A percentile compares a stretch with the other conserved stretches of the same genome.
Evolutionary conservation across 2,797 vertebrate genomes (phyloP).

Genomic region (Chanos chanos): DNA sequence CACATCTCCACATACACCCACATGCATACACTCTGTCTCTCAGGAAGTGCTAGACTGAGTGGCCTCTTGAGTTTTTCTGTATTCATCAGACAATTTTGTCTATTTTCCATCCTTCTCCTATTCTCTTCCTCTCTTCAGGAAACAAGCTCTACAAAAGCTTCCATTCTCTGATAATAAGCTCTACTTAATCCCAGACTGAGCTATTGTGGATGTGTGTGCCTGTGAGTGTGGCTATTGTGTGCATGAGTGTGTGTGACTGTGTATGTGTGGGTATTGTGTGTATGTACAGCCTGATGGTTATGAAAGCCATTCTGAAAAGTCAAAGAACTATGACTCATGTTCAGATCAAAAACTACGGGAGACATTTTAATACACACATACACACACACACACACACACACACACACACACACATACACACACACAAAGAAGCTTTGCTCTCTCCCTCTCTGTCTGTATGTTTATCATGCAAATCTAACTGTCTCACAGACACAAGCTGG

Average conservation of each 20-base stretch:
- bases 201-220: constrained; percentile 16
- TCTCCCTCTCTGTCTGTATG: not conserved
- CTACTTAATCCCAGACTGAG: constrained; percentile 14
- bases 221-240: constrained; percentile 17
- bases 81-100: constrained; percentile 27
- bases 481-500: not conserved
- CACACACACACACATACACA: not conserved
- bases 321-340: not conserved
- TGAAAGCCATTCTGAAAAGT: constrained; percentile 17
- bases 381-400: not conserved
- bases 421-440: not conserved
- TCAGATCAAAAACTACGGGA: not conserved
- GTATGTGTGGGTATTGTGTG: not conserved
- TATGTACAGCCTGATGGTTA: constrained; percentile 4
- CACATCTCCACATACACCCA: constrained; percentile 4
- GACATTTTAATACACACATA: not conserved
- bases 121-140: constrained; percentile 27
- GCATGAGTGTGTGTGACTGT: not conserved
- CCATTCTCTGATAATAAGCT: constrained; percentile 18
- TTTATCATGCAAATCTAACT: not conserved
- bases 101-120: constrained; percentile 9
- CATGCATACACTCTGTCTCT: constrained; percentile 3
- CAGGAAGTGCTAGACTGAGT: not conserved
- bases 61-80: constrained; percentile 6
- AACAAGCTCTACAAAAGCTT: constrained; percentile 31